phyloP scores from a whole-genome alignment of 2,113 vertebrate species.

The Daubentonia madagascariensis region DNA sequence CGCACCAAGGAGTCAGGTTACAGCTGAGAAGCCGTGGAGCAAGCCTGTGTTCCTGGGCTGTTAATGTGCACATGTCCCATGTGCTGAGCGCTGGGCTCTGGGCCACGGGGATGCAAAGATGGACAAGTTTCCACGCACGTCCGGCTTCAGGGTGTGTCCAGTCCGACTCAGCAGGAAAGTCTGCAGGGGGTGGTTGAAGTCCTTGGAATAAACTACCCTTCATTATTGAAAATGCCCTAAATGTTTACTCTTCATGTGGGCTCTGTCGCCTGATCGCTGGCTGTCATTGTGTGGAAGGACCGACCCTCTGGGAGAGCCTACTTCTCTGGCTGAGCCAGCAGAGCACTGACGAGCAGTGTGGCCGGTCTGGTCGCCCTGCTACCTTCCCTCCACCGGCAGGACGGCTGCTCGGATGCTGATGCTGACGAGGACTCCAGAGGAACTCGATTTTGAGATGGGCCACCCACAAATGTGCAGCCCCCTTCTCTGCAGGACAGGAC shows the following conservation, averaged over 20 bases:
- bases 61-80: rapidly evolving
- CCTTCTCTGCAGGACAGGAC: too few relatives aligned
- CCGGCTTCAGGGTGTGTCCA: too few relatives aligned
- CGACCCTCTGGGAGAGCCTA: rapidly evolving
- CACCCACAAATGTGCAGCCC: not conserved
- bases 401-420: not conserved
- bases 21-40: rapidly evolving
- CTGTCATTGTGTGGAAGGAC: rapidly evolving
- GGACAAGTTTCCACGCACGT: rapidly evolving
- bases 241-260: rapidly evolving
- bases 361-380: not conserved
- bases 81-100: rapidly evolving
- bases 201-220: too few relatives aligned
- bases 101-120: rapidly evolving
- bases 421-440: too few relatives aligned
- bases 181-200: rapidly evolving
- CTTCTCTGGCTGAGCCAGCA: not conserved
- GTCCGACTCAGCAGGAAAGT: too few relatives aligned
- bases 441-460: not conserved
- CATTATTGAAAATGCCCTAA: rapidly evolving
- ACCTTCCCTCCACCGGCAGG: not conserved
- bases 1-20: rapidly evolving
- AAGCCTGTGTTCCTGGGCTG: rapidly evolving
- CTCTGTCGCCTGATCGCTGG: rapidly evolving
- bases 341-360: rapidly evolving